Evolutionary conservation across 2,113 vertebrate species (phyloP), one percentile per base, ranked within the genome.

Genomic region (Xyliphius kryptos): DNA sequence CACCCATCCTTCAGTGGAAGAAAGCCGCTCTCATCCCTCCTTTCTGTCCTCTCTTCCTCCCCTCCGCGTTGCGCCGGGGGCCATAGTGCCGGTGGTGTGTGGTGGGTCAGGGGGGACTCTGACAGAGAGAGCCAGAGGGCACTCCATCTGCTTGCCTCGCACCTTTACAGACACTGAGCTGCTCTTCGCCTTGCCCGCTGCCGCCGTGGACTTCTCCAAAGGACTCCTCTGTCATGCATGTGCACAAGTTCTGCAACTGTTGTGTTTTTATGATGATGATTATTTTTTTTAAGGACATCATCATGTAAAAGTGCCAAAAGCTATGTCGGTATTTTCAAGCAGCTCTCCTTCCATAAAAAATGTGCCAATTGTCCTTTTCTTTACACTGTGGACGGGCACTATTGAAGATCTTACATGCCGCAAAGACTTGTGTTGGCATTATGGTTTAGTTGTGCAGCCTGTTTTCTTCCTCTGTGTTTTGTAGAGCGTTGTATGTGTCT

Each of bases 21-120:
- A 82, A 81, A 82, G 78, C 68, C 71, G 79, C 77, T 85, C 79
- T 84, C 81, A 82, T 80, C 81, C 82, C 81, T 86, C 82, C 82
- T 81, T 82, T 87, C 84, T 87, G 86, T 87, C 81, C 85, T 86
- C 84, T 87, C 86, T 86, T 71, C 81, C 69, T 83, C 77, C 80
- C 80, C 80, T 67, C 63, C 67, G 56, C 63, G 66, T 80, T 55
- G 62, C 55, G 66, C 77, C 80, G 53, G 81, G 77, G 80, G 81
- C 69, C 75, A 79, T 82, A 84, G 80, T 83, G 83, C 79, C 80
- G 84, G 85, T 83, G 81, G 83, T 75, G 84, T 84, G 79, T 86
- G 84, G 85, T 87, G 85, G 87, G 80, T 81, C 81, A 83, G 86
- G 83, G 84, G 86, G 82, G 81, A 85, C 79, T 62, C 83, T 82